A percentile compares a stretch with the other conserved stretches of the same genome.
phyloP scores from a whole-genome alignment of 2,797 vertebrate genomes.

The Bradypodion pumilum region DNA sequence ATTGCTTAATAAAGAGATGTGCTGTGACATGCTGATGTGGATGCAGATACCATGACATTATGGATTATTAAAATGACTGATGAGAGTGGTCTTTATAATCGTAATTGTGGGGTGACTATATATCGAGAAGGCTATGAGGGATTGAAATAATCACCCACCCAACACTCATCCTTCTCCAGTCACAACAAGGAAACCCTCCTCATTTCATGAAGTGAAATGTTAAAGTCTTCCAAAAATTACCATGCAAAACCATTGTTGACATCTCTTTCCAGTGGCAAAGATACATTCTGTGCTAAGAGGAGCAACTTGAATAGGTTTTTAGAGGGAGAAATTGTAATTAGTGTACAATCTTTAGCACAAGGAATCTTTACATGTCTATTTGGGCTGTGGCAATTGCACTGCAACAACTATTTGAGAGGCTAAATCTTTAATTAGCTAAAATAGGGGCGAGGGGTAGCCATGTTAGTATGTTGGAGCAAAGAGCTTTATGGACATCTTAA shows the following conservation, averaged over 20 bases:
- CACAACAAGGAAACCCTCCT: neutral
- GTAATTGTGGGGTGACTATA: constrained; percentile 23
- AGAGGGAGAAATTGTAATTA: too few relatives aligned
- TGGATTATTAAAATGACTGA: constrained; percentile 9
- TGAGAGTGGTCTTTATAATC: constrained; percentile 34
- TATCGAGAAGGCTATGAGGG: constrained; percentile 8
- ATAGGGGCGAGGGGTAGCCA: too few relatives aligned
- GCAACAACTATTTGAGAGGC: neutral
- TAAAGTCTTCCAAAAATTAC: neutral
- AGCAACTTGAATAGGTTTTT: neutral
- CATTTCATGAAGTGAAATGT: neutral
- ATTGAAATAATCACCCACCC: neutral
- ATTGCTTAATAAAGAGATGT: neutral
- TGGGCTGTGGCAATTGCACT: neutral
- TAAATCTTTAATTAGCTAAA: neutral
- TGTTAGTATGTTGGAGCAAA: too few relatives aligned
- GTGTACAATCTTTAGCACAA: neutral
- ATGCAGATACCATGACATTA: constrained; percentile 20
- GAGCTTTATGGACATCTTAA: too few relatives aligned
- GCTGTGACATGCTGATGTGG: neutral
- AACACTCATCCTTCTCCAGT: neutral
- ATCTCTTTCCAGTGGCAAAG: too few relatives aligned
- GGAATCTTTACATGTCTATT: neutral
- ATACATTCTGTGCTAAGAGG: neutral
- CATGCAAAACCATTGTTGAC: neutral